Evolutionary conservation across 2,113 vertebrate genomes (phyloP).

Genomic region (Anguilla rostrata): DNA sequence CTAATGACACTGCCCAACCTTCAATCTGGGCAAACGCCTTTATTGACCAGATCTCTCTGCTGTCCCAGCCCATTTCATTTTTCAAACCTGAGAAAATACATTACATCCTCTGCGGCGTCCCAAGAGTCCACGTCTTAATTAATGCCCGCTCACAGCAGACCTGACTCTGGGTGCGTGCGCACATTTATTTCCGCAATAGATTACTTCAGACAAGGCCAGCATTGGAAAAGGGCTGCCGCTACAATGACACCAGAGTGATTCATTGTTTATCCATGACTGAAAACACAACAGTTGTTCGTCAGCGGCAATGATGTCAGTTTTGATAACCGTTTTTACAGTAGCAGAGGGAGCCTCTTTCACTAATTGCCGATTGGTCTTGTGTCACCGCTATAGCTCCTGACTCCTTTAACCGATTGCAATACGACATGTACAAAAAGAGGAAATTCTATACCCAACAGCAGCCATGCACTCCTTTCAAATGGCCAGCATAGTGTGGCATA

Average conservation of each 20-base stretch:
- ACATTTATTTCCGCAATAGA: background rate
- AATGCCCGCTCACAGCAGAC: background rate
- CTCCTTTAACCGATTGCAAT: background rate
- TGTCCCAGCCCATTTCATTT: background rate
- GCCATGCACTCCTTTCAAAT: background rate
- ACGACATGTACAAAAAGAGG: background rate
- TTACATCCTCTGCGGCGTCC: background rate
- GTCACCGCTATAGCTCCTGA: background rate
- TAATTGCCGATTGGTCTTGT: background rate
- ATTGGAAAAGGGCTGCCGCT: background rate
- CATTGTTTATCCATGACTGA: slow-evolving; percentile 13
- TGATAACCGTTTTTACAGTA: background rate
- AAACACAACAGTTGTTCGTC: background rate
- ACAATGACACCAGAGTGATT: slow-evolving; percentile 14
- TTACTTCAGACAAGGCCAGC: background rate
- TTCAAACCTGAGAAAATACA: background rate
- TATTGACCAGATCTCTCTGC: background rate
- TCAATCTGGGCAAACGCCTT: background rate
- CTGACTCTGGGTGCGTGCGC: background rate
- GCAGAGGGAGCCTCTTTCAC: background rate
- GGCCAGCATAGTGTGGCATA: background rate
- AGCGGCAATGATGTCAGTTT: background rate
- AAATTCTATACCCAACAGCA: background rate
- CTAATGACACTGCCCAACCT: background rate
- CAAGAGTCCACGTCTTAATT: background rate